Base-by-base conservation (phyloP, 2,113 vertebrate genomes). In the Oriolus oriolus region DNA sequence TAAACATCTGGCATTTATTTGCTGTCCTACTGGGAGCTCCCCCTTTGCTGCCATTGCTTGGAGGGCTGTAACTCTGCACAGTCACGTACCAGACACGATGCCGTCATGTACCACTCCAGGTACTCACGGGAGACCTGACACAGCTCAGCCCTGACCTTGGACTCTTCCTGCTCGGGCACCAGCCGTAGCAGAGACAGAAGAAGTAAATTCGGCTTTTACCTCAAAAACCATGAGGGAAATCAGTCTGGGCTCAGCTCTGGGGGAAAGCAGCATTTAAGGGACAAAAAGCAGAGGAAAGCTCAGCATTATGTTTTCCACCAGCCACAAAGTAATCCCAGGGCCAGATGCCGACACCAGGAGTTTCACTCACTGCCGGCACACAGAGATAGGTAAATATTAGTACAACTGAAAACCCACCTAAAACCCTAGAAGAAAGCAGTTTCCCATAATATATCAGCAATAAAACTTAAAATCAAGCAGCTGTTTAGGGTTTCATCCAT, bases 1-100 rank as follows among this genome's bases (percentile, higher is more conserved):
- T 44, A 84, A 96, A 87, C 92, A 96, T 95, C 93, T 93, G 89
- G 85, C 49, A 70, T 85, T 81, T 97, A 93, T 97, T 95, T 94
- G 77, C 76, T 73, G 80, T 84, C 65, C 68, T 89, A 13, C 76
- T 0, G 16, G 77, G 80, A 89, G 41, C 69, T 90, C 35, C 60
- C 71, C 44, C 52, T 57, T 53, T 1, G 12, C 79, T 87, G 1
- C 42, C 70, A 3, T 19, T 82, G 81, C 93, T 89, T 14, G 37
- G 73, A 84, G 95, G 68, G 80, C 68, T 79, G 75, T 37, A 83
- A 65, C 1, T 8, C 75, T 73, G 82, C 6, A 6, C 45, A 69
- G 85, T 64, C 49, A 33, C 88, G 78, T 86, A 86, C 85, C 83
- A 86, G 92, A 89, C 79, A 20, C 0, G 3, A 61, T 50, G 75